Evolutionary conservation across 2,113 vertebrate species (phyloP).

Genomic region (Desmodus rotundus): DNA sequence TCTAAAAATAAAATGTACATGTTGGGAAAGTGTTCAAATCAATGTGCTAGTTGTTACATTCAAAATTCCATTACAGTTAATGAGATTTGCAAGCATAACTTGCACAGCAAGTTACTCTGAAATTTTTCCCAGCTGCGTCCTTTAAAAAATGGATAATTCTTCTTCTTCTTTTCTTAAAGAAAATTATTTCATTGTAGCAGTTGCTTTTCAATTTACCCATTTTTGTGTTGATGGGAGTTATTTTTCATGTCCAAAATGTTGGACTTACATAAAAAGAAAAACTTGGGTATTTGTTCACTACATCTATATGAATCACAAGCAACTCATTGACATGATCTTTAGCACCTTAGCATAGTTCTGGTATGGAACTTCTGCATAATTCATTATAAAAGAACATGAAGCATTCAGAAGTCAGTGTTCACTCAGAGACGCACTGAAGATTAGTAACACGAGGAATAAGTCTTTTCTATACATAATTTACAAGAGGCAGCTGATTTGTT

Average conservation of each 20-base stretch:
- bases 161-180: not conserved
- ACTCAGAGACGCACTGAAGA: conserved; percentile 67
- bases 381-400: conserved; percentile 78
- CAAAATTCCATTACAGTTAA: conserved; percentile 57
- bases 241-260: conserved; percentile 38
- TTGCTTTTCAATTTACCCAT: conserved; percentile 50
- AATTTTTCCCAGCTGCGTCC: conserved; percentile 49
- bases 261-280: conserved; percentile 10
- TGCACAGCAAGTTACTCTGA: conserved; percentile 25
- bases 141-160: not conserved
- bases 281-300: conserved; percentile 48
- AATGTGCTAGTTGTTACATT: conserved; percentile 26
- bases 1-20: conserved; percentile 50
- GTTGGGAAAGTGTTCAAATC: conserved; percentile 55
- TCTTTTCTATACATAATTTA: conserved; percentile 69
- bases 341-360: conserved; percentile 66
- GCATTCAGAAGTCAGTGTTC: conserved; percentile 67
- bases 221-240: conserved; percentile 53
- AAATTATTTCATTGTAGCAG: conserved; percentile 35
- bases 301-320: conserved; percentile 58
- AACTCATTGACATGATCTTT: conserved; percentile 58
- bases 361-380: conserved; percentile 75
- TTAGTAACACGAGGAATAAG: conserved; percentile 64
- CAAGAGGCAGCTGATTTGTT: conserved; percentile 51
- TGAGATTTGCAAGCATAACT: conserved; percentile 56